A percentile compares a stretch with the other conserved stretches of the same genome.
phyloP scores from a whole-genome alignment of 2,888 invertebrate genomes.

The Apotomis capreana region DNA sequence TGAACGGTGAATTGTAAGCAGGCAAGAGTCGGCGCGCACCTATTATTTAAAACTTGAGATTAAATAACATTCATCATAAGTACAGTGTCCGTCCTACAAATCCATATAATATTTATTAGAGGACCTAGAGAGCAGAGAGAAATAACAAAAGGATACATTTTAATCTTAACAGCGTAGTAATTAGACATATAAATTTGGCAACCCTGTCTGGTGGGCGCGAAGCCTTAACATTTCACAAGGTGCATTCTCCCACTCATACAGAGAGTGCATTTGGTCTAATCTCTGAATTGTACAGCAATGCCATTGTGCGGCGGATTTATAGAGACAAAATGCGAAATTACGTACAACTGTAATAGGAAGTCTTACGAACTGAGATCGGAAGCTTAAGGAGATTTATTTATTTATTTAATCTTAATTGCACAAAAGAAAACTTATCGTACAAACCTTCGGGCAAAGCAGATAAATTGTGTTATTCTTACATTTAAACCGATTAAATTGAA shows the following conservation, averaged over 20 bases:
- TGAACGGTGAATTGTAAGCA: too few species aligned
- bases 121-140: fast-evolving
- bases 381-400: too few species aligned
- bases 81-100: too few species aligned
- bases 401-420: too few species aligned
- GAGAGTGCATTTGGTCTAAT: constrained; percentile 17
- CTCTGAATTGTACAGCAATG: constrained; percentile 6
- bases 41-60: too few species aligned
- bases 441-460: too few species aligned
- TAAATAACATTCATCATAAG: too few species aligned
- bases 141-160: not conserved
- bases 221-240: constrained; percentile 28
- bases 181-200: not conserved
- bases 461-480: too few species aligned
- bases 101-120: too few species aligned
- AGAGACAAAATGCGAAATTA: not conserved
- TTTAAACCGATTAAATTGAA: too few species aligned
- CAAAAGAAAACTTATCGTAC: too few species aligned
- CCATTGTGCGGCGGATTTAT: constrained; percentile 14
- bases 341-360: not conserved
- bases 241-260: constrained; percentile 19
- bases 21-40: too few species aligned
- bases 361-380: not conserved
- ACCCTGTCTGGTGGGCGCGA: constrained; percentile 7
- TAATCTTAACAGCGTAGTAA: not conserved